Base-by-base conservation (phyloP, 2,888 invertebrate species). In the Caenorhabditis sp. region DNA sequence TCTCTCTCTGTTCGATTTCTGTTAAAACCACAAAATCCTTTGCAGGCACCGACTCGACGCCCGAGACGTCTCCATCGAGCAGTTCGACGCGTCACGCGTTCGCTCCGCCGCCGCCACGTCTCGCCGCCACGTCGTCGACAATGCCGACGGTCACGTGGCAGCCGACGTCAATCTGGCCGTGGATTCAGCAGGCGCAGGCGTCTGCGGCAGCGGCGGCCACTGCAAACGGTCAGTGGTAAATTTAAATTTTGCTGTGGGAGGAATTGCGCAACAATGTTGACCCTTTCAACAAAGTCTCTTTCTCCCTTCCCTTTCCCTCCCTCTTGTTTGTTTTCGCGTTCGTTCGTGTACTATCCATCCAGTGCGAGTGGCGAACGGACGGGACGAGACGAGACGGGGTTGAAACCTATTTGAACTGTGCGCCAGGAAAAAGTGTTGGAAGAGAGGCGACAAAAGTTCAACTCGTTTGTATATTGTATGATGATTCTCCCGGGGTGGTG, bases 141-240 rank as follows among this genome's bases (percentile, higher is more conserved):
- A 11, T 43, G 6, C 8, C 46, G 7, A 20, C 24, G n/a, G 35
- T 50, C 5, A 13, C 59, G 15, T 61, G 50, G 61, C 65, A 71
- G 27, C 63, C 70, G 6, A 30, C 77, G 6, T 58, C 61, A 2
- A 58, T 78, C 6, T 81, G 78, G 78, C 77, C 79, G 5, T 79
- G 81, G 81, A 56, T 81, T 4, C 70, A 70, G n/a, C 59, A 70
- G 15, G 48, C 46, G 0, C 35, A 65, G 24, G 26, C 55, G 13
- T 32, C 53, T 15, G 26, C 11, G 30, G 6, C 1, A 9, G 45
- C 53, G 22, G 26, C 11, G 30, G 6, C 1, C 35, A 13, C 35
- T 35, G 26, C 46, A 1, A 74, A 48, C 61, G 63, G 76, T 76
- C 7, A 59, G 76, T 53, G 32, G 2, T 43, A 41, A 13, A 32